phyloP scores from a whole-genome alignment of 2,797 vertebrate genomes.

The Centroberyx gerrardi region DNA sequence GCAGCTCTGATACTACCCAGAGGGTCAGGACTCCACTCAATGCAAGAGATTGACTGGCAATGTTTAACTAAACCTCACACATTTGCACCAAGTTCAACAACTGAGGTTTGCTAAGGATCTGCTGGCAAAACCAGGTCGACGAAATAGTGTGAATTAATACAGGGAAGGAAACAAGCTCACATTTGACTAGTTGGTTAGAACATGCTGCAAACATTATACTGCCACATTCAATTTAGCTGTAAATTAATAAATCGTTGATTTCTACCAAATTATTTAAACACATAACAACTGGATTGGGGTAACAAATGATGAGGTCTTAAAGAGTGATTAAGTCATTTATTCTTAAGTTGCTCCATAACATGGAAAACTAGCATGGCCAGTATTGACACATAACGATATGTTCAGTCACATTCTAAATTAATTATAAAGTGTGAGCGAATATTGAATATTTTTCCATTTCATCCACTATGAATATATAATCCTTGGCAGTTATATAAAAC shows the following conservation, averaged over 20 bases:
- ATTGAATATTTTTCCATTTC: background rate
- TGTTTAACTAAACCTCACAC: slow-evolving; percentile 78
- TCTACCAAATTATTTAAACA: background rate
- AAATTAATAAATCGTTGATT: slow-evolving; percentile 22
- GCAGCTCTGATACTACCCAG: slow-evolving; percentile 81
- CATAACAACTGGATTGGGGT: background rate
- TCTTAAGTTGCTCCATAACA: background rate
- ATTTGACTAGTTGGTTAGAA: slow-evolving; percentile 37
- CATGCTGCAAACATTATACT: background rate
- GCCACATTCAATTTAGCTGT: background rate
- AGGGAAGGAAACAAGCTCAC: slow-evolving; percentile 10
- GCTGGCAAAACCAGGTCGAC: slow-evolving; percentile 26
- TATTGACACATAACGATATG: background rate
- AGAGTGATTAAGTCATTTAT: background rate
- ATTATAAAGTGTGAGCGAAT: background rate
- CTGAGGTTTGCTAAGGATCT: slow-evolving; percentile 53
- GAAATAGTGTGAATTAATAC: slow-evolving; percentile 37
- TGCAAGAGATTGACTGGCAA: slow-evolving; percentile 75
- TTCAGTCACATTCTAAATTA: background rate
- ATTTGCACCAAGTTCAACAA: slow-evolving; percentile 71
- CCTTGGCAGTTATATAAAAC: background rate
- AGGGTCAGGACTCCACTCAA: slow-evolving; percentile 76
- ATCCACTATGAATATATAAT: background rate
- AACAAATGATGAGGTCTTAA: background rate
- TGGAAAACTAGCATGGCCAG: background rate